Conservation (phyloP, 2,888 invertebrate genomes). For the Hirtodrosophila confusa region DNA sequence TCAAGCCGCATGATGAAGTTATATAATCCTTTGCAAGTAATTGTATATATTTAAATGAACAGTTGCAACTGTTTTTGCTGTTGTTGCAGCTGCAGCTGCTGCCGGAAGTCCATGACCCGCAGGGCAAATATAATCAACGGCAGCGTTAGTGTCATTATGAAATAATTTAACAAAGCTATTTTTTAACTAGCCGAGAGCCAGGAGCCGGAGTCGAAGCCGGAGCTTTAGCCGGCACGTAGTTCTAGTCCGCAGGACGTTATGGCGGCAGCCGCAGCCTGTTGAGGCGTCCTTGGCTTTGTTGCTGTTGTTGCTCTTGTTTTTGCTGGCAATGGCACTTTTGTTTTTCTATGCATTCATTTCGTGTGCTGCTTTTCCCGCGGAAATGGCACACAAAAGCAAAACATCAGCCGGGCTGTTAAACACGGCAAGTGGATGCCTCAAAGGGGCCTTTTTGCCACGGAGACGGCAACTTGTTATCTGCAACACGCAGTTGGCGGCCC, state of each 20-base stretch:
- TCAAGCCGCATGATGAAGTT: slow-evolving; percentile 17
- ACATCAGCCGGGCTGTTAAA: slow-evolving; percentile 49
- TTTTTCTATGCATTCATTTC: slow-evolving; percentile 72
- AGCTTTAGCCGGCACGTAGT: slow-evolving; percentile 13
- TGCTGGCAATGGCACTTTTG: slow-evolving; percentile 48
- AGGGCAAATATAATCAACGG: slow-evolving; percentile 75
- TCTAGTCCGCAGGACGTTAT: not conserved
- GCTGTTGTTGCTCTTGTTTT: slow-evolving; percentile 26
- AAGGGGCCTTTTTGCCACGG: slow-evolving; percentile 6
- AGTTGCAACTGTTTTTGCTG: slow-evolving; percentile 47
- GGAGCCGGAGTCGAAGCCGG: not conserved
- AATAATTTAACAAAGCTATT: slow-evolving; percentile 78
- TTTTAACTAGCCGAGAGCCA: slow-evolving; percentile 55
- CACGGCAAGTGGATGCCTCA: slow-evolving; percentile 33
- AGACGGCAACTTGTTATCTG: slow-evolving; percentile 60
- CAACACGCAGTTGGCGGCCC: slow-evolving; percentile 60
- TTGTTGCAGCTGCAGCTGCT: slow-evolving; percentile 45
- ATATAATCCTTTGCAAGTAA: slow-evolving; percentile 16
- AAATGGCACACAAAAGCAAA: slow-evolving; percentile 67
- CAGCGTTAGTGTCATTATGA: slow-evolving; percentile 78
- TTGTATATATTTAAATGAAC: slow-evolving; percentile 45
- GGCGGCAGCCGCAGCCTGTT: slow-evolving; percentile 56
- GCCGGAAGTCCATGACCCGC: slow-evolving; percentile 74
- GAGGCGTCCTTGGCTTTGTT: slow-evolving; percentile 55
- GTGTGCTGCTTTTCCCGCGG: slow-evolving; percentile 59